Conservation (phyloP, 2,113 vertebrate genomes). For the Oreochromis niloticus region DNA sequence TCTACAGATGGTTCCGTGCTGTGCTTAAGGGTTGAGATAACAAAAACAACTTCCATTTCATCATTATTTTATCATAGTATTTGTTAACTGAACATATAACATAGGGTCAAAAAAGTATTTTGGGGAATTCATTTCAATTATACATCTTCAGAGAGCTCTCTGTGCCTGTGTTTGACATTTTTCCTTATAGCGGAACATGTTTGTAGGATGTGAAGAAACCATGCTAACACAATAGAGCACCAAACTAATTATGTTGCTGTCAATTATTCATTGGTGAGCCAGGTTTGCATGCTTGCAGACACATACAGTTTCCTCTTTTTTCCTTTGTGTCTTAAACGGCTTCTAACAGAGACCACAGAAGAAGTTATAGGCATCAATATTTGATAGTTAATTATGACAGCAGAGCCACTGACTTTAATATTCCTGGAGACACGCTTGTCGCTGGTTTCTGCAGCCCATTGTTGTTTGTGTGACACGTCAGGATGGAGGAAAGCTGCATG, state of each 20-base stretch:
- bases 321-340: slow-evolving; percentile 45
- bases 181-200: slow-evolving; percentile 39
- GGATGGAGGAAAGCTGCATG: slow-evolving; percentile 9
- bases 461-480: slow-evolving; percentile 45
- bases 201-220: slow-evolving; percentile 39
- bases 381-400: slow-evolving; percentile 73
- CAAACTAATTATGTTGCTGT: slow-evolving; percentile 69
- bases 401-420: slow-evolving; percentile 62
- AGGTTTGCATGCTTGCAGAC: slow-evolving; percentile 42
- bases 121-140: slow-evolving; percentile 35
- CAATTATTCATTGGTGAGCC: slow-evolving; percentile 67
- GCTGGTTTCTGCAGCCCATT: slow-evolving; percentile 3
- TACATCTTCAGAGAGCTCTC: slow-evolving; percentile 27
- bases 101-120: slow-evolving; percentile 16
- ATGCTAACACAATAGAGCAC: slow-evolving; percentile 55
- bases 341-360: slow-evolving; percentile 46
- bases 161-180: slow-evolving; percentile 38
- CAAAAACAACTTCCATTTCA: neutral
- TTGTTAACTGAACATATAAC: slow-evolving; percentile 8
- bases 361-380: slow-evolving; percentile 71
- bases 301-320: slow-evolving; percentile 41
- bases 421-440: slow-evolving; percentile 28
- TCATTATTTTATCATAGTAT: slow-evolving; percentile 12
- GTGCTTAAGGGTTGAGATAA: neutral
- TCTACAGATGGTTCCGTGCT: neutral